Evolutionary conservation across 2,797 vertebrate species (phyloP).

Genomic region (Ateles fusciceps): DNA sequence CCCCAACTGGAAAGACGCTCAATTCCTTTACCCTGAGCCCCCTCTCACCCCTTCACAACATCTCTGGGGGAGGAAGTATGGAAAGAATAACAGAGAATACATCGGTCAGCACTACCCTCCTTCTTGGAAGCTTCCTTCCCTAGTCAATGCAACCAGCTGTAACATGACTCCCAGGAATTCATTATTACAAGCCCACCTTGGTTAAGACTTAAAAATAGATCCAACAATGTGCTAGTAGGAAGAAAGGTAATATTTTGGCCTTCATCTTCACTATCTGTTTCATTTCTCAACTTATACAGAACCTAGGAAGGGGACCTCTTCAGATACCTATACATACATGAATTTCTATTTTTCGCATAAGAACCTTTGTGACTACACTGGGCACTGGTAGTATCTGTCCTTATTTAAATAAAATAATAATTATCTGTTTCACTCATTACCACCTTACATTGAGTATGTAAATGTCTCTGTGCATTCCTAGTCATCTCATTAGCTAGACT

Average conservation of each 20-base stretch:
- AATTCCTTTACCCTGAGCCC: neutral
- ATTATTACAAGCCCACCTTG: neutral
- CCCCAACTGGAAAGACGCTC: neutral
- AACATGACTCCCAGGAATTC: neutral
- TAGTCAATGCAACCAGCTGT: neutral
- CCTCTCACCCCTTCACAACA: neutral
- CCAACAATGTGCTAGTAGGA: neutral
- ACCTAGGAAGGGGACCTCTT: neutral
- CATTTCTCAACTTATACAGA: constrained; percentile 4
- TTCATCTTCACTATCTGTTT: constrained; percentile 1
- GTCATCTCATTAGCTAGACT: neutral
- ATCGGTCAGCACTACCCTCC: neutral
- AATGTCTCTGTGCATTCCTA: neutral
- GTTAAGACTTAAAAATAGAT: neutral
- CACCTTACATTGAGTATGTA: neutral
- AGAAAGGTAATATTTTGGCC: neutral
- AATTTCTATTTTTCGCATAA: neutral
- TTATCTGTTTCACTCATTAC: neutral
- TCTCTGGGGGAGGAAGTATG: neutral
- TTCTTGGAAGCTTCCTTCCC: neutral
- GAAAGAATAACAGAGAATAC: neutral
- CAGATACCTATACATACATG: neutral
- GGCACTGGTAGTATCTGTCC: neutral
- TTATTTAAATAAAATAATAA: neutral
- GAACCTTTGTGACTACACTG: neutral